These are phyloP conservation scores for Garrulus glandarius DNA, from an alignment of 2,797 vertebrate genomes.

Conservation along the genomic window DNA sequence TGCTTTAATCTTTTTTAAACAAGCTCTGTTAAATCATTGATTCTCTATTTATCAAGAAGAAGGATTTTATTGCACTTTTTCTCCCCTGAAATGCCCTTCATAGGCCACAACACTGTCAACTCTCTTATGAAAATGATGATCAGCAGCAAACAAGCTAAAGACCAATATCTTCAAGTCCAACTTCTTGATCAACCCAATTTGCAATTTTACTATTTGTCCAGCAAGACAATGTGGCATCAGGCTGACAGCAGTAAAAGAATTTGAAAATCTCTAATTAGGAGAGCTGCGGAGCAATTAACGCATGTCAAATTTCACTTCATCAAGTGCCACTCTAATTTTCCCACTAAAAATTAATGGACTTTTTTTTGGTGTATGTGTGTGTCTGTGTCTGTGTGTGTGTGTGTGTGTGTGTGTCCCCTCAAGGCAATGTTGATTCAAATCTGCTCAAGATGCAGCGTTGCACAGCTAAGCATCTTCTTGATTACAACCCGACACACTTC, in stretches of 20 bases:
- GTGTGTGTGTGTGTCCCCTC: slow-evolving; percentile 77
- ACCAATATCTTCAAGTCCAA: slow-evolving; percentile 11
- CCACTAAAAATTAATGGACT: slow-evolving; percentile 87
- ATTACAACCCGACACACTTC: slow-evolving; percentile 83
- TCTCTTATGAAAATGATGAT: background rate
- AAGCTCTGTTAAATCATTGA: background rate
- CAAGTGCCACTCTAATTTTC: slow-evolving; percentile 95
- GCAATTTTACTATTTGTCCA: slow-evolving; percentile 74
- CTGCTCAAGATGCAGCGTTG: slow-evolving; percentile 83
- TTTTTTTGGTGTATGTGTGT: slow-evolving; percentile 40
- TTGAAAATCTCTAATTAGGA: slow-evolving; percentile 93
- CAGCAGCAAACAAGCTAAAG: background rate
- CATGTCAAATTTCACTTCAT: slow-evolving; percentile 96
- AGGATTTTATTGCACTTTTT: background rate
- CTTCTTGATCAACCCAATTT: slow-evolving; percentile 68
- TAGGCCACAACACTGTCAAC: background rate
- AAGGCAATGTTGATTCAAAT: slow-evolving; percentile 84
- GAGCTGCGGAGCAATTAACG: slow-evolving; percentile 95
- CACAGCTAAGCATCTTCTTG: slow-evolving; percentile 87
- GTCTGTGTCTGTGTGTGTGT: background rate
- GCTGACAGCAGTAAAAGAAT: slow-evolving; percentile 88
- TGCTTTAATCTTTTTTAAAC: slow-evolving; percentile 11
- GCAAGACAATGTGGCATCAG: slow-evolving; percentile 81
- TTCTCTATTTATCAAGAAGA: background rate
- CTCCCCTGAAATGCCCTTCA: background rate